These are phyloP conservation scores for Colistium nudipinnis DNA, from an alignment of 2,113 vertebrate species.

Conservation along the genomic window DNA sequence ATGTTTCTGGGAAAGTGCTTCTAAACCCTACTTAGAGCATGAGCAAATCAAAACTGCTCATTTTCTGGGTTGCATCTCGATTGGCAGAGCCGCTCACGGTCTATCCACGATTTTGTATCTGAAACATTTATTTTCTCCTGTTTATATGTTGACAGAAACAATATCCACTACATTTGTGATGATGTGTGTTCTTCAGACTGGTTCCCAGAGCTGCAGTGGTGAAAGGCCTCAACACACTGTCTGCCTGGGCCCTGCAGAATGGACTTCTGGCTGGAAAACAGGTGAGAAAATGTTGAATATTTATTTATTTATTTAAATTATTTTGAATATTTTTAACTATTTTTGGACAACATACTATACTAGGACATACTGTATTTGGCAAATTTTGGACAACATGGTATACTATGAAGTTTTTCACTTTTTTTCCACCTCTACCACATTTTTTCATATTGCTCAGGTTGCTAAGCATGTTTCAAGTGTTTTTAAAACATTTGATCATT, in stretches of 20 bases:
- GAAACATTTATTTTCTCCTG: slow-evolving; percentile 54
- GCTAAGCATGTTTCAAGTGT: too few species aligned
- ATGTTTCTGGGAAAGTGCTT: slow-evolving; percentile 28
- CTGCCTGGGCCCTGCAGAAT: slow-evolving; percentile 93
- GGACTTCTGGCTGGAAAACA: slow-evolving; percentile 80
- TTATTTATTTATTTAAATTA: too few species aligned
- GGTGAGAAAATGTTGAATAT: too few species aligned
- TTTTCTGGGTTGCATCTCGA: slow-evolving; percentile 17
- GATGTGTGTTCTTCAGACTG: slow-evolving; percentile 74
- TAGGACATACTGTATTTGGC: too few species aligned
- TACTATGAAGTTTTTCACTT: too few species aligned
- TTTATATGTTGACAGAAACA: slow-evolving; percentile 42
- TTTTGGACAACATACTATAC: too few species aligned
- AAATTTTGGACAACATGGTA: too few species aligned
- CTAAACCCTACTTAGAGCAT: slow-evolving; percentile 28
- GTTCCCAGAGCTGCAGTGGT: slow-evolving; percentile 86
- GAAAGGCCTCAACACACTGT: slow-evolving; percentile 93
- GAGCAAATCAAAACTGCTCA: slow-evolving; percentile 42
- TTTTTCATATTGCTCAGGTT: too few species aligned
- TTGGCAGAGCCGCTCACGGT: slow-evolving; percentile 22
- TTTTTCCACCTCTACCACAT: too few species aligned
- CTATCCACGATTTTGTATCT: slow-evolving; percentile 37
- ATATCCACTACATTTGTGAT: slow-evolving; percentile 41
- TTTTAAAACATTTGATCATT: too few species aligned
- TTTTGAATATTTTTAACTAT: too few species aligned